Base-by-base conservation (phyloP, 2,797 vertebrate species). In the Hapalemur alaotrensis region DNA sequence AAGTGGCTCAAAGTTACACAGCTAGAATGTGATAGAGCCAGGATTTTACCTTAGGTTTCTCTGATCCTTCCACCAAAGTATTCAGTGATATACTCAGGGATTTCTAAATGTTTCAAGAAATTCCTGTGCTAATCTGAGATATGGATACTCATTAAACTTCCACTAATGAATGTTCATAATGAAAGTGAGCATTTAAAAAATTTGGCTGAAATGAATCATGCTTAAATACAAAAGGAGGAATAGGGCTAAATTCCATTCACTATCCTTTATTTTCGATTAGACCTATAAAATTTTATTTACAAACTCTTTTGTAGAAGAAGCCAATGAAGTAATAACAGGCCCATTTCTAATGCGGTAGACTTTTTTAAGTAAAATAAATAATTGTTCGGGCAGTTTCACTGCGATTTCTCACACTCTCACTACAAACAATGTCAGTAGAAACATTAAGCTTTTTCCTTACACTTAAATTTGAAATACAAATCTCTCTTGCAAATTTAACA, bases 401-500 rank as follows among this genome's bases (percentile, higher is more conserved):
- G 23, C 59, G 30, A 30, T 14, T 32, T 80, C 75, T 93, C 46
- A 43, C 18, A 69, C 67, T 72, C 75, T 80, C 30, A 14, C 32
- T 90, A 72, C 50, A 95, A 92, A 91, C 30, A 91, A 30, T 48
- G 32, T 96, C 93, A 65, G 20, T 35, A 78, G 50, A 84, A 96
- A 79, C 30, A 91, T 54, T 28, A 90, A 95, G 32, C 43, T 50
- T 85, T 92, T 86, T 78, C 79, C 89, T 89, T 95, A 2, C 28
- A 12, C 54, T 95, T 87, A 65, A 81, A 89, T 82, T 63, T 89
- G 67, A 96, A 97, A 95, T n/a, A 92, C 50, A 96, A 89, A 91
- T 95, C n/a, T 85, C n/a, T 93, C 80, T 72, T 82, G 48, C 50
- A 93, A 89, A 85, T 81, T 70, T 91, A 93, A 78, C 78, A 65